Base-by-base conservation (phyloP, 2,113 vertebrate species). In the Tenrec ecaudatus region DNA sequence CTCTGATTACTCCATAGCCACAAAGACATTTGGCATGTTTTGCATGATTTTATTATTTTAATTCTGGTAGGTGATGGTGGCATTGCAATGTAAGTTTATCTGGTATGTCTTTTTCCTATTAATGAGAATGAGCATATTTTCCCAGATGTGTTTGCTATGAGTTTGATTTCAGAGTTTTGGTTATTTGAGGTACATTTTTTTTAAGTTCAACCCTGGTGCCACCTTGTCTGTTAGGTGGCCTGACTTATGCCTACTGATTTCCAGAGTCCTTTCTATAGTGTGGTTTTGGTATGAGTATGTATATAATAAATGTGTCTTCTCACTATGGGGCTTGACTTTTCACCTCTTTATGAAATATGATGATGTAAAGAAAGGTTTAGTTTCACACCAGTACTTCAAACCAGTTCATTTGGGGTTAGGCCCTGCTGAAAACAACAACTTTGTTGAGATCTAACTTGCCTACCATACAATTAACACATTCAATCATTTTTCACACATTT, bases 231-330 rank as follows among this genome's bases (percentile, higher is more conserved):
- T 64, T 62, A 75, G 16, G 3, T 6, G 84, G 2, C 60, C 29
- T 79, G 27, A 8, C 58, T 79, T 85, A 36, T 64, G 7, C 4
- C 68, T 91, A 62, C 3, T 79, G 20, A 73, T 76, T 75, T 36
- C 36, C 9, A 60, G 19, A 75, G 19, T 47, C 43, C n/a, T 85
- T 58, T 76, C 36, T 62, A 22, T 75, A 64, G 57, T 73, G 60
- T 82, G 27, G 33, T 17, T 75, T 53, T 53, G 47, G 75, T 79
- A 47, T 38, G 11, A 6, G 7, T 33, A 81, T 79, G 3, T 40
- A 40, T 64, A 73, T 85, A 84, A 33, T 6, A 86, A 75, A 80
- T 92, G 69, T 22, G 16, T 91, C 66, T 22, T 91, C 60, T 78
- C 36, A 68, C 11, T 80, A 58, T 92, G 16, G 60, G 36, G 53